Conservation (phyloP, 2,888 invertebrate genomes). For the Xestia sexstrigata region DNA sequence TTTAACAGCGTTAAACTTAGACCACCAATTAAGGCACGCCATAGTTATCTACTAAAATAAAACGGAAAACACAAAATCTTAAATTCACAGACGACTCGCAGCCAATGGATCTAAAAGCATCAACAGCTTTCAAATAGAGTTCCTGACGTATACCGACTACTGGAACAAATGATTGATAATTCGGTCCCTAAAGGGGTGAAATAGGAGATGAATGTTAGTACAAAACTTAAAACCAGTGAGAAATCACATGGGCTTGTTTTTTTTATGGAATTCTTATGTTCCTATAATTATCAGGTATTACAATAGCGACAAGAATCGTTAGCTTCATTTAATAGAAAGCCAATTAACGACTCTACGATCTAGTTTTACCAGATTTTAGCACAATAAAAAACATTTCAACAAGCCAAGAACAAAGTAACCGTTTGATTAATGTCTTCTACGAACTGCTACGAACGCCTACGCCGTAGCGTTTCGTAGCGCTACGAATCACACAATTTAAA, state of each 20-base stretch:
- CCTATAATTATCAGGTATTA: not conserved
- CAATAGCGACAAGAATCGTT: not conserved
- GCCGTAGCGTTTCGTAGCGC: constrained; percentile 59
- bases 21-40: no score
- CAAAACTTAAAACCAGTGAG: not conserved
- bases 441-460: constrained; percentile 64
- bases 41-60: not conserved
- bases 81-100: not conserved
- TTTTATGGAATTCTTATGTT: not conserved
- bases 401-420: constrained; percentile 2
- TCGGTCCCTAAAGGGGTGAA: not conserved
- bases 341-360: not conserved
- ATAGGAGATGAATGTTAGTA: not conserved
- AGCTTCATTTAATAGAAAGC: not conserved
- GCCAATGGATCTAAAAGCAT: not conserved
- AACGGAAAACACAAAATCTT: not conserved
- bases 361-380: not conserved
- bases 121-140: no score
- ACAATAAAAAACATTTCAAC: constrained; percentile 1
- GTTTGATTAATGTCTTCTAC: constrained; percentile 47
- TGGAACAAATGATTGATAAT: not conserved
- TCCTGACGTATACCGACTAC: not conserved
- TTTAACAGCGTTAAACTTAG: no score
- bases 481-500: constrained; percentile 35
- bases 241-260: not conserved